Evolutionary conservation across 2,797 vertebrate genomes (phyloP).

Genomic region (Phyllotis vaccarum): DNA sequence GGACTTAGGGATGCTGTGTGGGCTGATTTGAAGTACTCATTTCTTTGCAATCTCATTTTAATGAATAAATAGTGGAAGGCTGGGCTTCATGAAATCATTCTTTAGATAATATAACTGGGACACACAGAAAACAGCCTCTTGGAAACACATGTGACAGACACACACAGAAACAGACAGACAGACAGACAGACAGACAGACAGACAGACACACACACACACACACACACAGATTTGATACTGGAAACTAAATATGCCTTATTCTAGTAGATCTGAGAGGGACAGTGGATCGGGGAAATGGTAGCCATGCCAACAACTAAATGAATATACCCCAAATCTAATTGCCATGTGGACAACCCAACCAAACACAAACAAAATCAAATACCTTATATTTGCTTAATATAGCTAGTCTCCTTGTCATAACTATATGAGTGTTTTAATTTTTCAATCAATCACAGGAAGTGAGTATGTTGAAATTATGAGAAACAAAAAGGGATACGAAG

Average conservation of each 20-base stretch:
- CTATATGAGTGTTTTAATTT: constrained; percentile 64
- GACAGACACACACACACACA: neutral
- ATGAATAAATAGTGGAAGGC: constrained; percentile 43
- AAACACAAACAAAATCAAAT: constrained; percentile 5
- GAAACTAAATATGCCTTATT: constrained; percentile 60
- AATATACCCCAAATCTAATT: constrained; percentile 16
- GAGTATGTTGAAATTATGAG: constrained; percentile 43
- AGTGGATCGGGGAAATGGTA: neutral
- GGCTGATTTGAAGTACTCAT: constrained; percentile 34
- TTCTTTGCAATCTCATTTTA: constrained; percentile 60
- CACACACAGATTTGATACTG: constrained; percentile 21
- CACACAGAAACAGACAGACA: constrained; percentile 20
- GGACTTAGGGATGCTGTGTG: neutral
- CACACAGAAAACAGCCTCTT: constrained; percentile 31
- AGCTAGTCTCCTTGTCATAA: constrained; percentile 53
- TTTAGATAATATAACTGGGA: neutral
- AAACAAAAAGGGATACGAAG: neutral
- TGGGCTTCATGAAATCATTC: neutral
- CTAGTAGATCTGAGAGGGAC: neutral
- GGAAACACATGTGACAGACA: neutral
- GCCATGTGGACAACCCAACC: neutral
- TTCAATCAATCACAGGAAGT: constrained; percentile 57
- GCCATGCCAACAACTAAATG: constrained; percentile 4
- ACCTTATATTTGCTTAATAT: constrained; percentile 60
- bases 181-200: neutral